Base-by-base conservation (phyloP, 1,140 invertebrate species). In the Galleria mellonella region DNA sequence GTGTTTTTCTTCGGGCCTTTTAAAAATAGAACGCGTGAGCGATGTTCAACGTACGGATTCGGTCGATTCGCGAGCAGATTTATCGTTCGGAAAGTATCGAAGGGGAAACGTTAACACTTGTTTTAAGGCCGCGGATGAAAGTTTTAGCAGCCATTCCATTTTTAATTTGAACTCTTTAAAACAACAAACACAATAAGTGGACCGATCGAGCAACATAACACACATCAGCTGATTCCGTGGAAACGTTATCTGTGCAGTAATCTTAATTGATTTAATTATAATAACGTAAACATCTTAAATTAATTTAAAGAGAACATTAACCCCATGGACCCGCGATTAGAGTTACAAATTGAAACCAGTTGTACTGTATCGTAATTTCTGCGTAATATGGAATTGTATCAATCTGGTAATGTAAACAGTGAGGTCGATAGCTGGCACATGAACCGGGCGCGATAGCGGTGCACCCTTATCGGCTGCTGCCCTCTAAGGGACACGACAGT, bases 391-490 rank as follows among this genome's bases (percentile, higher is more conserved):
- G 41, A 52, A 53, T 56, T 50, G 52, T 72, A 62, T 69, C 56
- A 44, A 46, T 48, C 23, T 53, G 48, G 58, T 55, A 54, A 52
- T 68, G 72, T 78, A 76, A 79, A 79, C 78, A 74, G 64, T 48
- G 65, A 51, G 79, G 75, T 76, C 81, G 72, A 79, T 76, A 81
- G 74, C 79, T 83, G 79, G 77, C 79, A 63, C 59, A 61, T 79
- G 79, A 79, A 69, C 79, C 61, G 43, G 52, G 12, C n/a, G 27
- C 49, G 72, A 83, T 79, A 83, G 52, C 49, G 55, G 42, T 9
- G 53, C 47, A 54, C 61, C 51, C 57, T 73, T 78, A 78, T 78
- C 77, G 70, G 57, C 55, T 69, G 52, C 43, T 54, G 74, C 65
- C 62, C 72, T 74, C 62, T 32, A 41, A 50, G 58, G 62, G 59